Percentiles rank a stretch among this genome's conserved stretches.
phyloP scores from a whole-genome alignment of 1,140 invertebrate species.

The Drosophila rufa region DNA sequence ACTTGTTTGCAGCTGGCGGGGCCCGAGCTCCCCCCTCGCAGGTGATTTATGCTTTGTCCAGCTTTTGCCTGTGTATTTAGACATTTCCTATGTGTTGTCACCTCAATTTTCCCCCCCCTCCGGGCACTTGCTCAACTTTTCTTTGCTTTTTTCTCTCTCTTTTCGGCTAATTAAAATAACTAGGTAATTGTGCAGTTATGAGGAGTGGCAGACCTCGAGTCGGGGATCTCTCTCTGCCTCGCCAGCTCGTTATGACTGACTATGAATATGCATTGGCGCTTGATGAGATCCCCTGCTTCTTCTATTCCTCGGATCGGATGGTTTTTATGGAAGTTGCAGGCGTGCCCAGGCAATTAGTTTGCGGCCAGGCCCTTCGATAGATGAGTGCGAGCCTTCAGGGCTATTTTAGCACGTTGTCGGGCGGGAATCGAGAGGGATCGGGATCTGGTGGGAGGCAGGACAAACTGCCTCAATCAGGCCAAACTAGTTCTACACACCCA shows the following conservation, averaged over 20 bases:
- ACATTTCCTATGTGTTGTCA: constrained; percentile 75
- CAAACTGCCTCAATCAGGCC: constrained; percentile 33
- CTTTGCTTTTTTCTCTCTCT: constrained; percentile 7
- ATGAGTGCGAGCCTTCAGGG: constrained; percentile 14
- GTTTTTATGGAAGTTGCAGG: constrained; percentile 16
- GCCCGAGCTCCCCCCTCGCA: constrained; percentile 18
- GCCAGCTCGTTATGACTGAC: constrained; percentile 52
- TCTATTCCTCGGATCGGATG: neutral
- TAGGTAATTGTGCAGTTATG: constrained; percentile 74
- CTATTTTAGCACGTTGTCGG: constrained; percentile 67
- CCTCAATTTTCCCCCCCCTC: constrained; percentile 36
- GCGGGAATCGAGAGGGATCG: neutral
- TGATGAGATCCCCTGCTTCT: constrained; percentile 46
- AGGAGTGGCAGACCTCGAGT: neutral
- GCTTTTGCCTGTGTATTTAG: constrained; percentile 67
- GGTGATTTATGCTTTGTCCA: constrained; percentile 74
- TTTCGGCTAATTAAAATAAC: constrained; percentile 75
- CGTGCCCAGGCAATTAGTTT: constrained; percentile 67
- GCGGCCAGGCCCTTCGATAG: constrained; percentile 47
- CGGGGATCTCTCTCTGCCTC: neutral
- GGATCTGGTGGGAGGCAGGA: neutral
- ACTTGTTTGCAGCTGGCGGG: constrained; percentile 62
- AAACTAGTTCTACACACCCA: constrained; percentile 69
- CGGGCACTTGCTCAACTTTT: constrained; percentile 23
- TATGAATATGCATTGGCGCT: constrained; percentile 72